Conservation (phyloP, 2,888 invertebrate genomes). For the Hartigia nigra region DNA sequence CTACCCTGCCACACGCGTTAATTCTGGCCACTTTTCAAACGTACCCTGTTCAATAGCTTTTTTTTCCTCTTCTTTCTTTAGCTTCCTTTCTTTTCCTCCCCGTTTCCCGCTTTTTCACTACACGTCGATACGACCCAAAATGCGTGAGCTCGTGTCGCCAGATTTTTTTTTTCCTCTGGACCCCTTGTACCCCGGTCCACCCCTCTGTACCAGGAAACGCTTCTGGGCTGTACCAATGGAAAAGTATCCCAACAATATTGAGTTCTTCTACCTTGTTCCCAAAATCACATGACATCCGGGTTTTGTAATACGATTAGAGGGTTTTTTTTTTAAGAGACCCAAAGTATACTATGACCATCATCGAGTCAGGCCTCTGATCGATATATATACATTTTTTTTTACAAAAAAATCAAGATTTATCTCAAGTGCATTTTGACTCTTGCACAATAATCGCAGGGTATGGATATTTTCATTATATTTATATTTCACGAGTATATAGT, state of each 20-base stretch:
- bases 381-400: not conserved
- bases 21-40: slow-evolving; percentile 62
- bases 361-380: not conserved
- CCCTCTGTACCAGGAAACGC: slow-evolving; percentile 27
- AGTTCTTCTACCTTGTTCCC: slow-evolving; percentile 11
- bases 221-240: not conserved
- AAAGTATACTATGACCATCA: not conserved
- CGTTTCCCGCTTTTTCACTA: not conserved
- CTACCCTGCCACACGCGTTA: slow-evolving; percentile 50
- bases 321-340: not conserved
- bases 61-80: slow-evolving; percentile 21
- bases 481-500: too few relatives aligned
- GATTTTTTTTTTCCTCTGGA: not conserved
- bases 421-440: not conserved
- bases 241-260: slow-evolving; percentile 6
- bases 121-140: slow-evolving; percentile 26
- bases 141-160: slow-evolving; percentile 35
- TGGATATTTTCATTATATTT: not conserved
- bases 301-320: not conserved
- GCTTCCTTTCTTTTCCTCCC: slow-evolving; percentile 27
- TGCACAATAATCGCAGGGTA: too few relatives aligned
- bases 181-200: slow-evolving; percentile 36
- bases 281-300: not conserved
- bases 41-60: slow-evolving; percentile 31
- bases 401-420: not conserved